phyloP scores from a whole-genome alignment of 1,140 invertebrate species.

The Eriosoma lanigerum region DNA sequence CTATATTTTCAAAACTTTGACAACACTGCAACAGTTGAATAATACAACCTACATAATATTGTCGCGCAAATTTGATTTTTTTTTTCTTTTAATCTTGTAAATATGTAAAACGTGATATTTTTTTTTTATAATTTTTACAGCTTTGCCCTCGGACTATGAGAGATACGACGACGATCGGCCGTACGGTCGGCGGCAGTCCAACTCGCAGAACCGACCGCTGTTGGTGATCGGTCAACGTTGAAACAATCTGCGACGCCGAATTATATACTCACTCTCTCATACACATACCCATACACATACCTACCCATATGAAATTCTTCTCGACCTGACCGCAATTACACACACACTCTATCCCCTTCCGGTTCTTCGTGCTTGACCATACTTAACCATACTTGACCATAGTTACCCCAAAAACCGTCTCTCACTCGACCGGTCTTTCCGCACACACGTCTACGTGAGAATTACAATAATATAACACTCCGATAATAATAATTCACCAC shows the following conservation, averaged over 20 bases:
- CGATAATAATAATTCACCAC: not conserved
- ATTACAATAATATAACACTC: not conserved
- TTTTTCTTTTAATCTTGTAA: not conserved
- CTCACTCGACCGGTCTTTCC: not conserved
- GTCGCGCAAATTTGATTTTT: not conserved
- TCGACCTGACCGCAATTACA: not conserved
- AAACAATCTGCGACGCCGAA: slow-evolving; percentile 46
- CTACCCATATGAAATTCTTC: not conserved
- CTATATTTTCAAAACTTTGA: no score
- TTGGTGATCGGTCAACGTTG: slow-evolving; percentile 49
- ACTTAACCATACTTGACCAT: not conserved
- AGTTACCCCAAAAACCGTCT: not conserved
- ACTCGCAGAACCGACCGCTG: slow-evolving; percentile 46
- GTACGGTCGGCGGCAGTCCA: slow-evolving; percentile 36
- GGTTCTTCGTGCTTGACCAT: not conserved
- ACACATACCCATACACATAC: not conserved
- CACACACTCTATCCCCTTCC: not conserved
- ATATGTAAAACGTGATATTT: not conserved
- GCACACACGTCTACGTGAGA: not conserved
- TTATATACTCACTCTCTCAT: not conserved
- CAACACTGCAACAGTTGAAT: no score
- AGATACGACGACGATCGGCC: slow-evolving; percentile 48
- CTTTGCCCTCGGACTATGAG: slow-evolving; percentile 45
- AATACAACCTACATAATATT: not conserved
- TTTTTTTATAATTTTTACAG: not conserved